Percentiles rank a stretch among this genome's conserved stretches.
These are phyloP conservation scores for Muntiacus muntjak DNA, from an alignment of 2,113 vertebrate species.

Conservation along the genomic window DNA sequence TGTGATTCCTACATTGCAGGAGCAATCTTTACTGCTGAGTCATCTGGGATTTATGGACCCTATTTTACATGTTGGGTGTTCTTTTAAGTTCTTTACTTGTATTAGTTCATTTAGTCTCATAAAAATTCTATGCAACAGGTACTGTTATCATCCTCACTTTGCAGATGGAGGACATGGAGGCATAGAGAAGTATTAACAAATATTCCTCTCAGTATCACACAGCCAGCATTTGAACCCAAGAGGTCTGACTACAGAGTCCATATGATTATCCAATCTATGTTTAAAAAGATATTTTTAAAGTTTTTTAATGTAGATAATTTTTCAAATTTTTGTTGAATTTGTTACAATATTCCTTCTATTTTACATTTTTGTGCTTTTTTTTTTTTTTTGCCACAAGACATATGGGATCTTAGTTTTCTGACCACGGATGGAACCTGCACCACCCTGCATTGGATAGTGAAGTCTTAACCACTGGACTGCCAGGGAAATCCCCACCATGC, in stretches of 20 bases:
- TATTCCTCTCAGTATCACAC: not conserved
- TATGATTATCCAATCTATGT: not conserved
- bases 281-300: not conserved
- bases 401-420: not conserved
- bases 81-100: not conserved
- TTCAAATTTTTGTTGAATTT: not conserved
- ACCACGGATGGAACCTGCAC: not conserved
- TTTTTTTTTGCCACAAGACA: not conserved
- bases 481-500: not conserved
- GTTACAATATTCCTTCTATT: not conserved
- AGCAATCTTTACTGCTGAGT: not conserved
- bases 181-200: not conserved
- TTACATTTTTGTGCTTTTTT: not conserved
- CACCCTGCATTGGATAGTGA: not conserved
- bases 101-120: not conserved
- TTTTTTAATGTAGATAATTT: not conserved
- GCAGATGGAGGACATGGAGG: not conserved
- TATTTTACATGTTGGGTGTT: not conserved
- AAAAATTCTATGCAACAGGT: not conserved
- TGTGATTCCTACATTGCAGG: not conserved
- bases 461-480: not conserved
- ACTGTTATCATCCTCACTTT: not conserved
- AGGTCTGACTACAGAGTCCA: not conserved
- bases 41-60: not conserved
- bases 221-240: not conserved